Evolutionary conservation across 2,113 vertebrate genomes (phyloP), one percentile per base, ranked within the genome.

Genomic region (Corythaeola cristata): DNA sequence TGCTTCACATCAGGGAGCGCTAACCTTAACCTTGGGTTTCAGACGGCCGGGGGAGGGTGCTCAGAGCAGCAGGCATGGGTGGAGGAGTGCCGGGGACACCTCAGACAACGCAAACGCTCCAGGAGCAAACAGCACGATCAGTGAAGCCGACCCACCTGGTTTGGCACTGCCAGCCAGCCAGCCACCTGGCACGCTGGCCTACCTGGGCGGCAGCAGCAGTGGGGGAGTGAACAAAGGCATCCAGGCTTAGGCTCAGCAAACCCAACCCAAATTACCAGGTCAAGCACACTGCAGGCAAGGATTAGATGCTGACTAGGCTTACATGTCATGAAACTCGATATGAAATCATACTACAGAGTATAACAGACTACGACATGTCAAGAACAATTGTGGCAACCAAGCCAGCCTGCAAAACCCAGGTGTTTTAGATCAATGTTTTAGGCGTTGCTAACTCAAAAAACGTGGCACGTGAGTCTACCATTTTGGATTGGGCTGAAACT

Each of bases 381-480:
- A 59, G 21, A 85, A 44, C 24, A 35, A 15, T 35, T 44, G 18
- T n/a, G 47, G 20, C 23, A 30, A 47, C 33, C 19, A 17, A 37
- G 23, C 23, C 59, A 76, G 72, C 45, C 60, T 88, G 59, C 63
- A 72, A 56, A 85, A 26, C 8, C 33, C 24, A 37, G 35, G 32
- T 35, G 19, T 59, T 88, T 82, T 50, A 68, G 18, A 50, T 45
- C 30, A 81, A 64, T 6, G 1, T 37, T 74, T 73, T 56, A 68
- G 39, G 27, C 15, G 13, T 27, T 71, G 37, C 26, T 67, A 24
- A 37, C 50, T 62, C 47, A 41, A 77, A 53, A 69, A 80, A 73
- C 2, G 3, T n/a, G 41, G 28, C 37, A 28, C 0, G 0, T 3
- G 9, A 73, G 8, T 30, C 28, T 44, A 3, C 44, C 4, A 1